These are phyloP conservation scores for Gymnogyps californianus DNA, from an alignment of 2,113 vertebrate species.

Conservation along the genomic window DNA sequence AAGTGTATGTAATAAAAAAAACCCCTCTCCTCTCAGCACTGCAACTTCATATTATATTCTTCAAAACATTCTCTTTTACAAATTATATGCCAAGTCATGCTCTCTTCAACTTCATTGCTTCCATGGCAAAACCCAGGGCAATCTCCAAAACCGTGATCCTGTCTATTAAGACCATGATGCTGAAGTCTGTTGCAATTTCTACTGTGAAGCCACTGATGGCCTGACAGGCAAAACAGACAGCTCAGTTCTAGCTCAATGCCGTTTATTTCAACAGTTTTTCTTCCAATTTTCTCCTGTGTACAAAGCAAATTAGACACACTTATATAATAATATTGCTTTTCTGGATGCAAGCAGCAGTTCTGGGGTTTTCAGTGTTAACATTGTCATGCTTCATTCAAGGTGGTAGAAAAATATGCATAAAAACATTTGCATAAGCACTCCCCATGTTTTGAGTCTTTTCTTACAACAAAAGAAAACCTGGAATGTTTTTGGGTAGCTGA, in stretches of 20 bases:
- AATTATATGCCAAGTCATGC: not conserved
- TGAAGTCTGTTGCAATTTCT: not conserved
- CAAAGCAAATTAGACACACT: not conserved
- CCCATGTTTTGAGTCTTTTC: not conserved
- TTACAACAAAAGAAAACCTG: not conserved
- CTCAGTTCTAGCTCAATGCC: not conserved
- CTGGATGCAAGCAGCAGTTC: not conserved
- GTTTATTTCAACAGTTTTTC: not conserved
- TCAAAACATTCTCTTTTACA: not conserved
- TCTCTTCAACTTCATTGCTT: not conserved
- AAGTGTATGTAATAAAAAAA: not conserved
- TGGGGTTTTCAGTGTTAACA: not conserved
- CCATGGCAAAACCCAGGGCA: not conserved
- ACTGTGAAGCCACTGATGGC: not conserved
- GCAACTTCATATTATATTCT: not conserved
- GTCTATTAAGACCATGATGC: not conserved
- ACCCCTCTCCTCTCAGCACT: not conserved
- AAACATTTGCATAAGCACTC: not conserved
- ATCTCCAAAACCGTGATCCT: not conserved
- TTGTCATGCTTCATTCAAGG: not conserved
- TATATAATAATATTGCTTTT: not conserved
- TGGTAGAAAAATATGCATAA: not conserved
- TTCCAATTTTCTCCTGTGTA: not conserved
- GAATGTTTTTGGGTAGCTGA: not conserved
- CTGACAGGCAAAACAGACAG: not conserved